phyloP scores from a whole-genome alignment of 2,113 vertebrate genomes.

The Anas platyrhynchos region DNA sequence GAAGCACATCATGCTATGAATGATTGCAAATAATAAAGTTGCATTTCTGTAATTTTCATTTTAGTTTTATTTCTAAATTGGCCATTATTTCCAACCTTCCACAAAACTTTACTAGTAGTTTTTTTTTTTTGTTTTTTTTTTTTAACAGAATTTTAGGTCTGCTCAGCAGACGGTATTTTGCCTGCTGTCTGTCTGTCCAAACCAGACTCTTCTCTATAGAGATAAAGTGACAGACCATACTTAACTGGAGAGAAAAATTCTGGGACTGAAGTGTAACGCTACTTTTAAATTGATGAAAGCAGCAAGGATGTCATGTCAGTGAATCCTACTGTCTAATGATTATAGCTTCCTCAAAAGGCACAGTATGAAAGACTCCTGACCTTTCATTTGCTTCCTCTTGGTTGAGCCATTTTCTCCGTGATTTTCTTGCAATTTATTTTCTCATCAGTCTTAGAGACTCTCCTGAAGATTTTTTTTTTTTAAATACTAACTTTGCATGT shows the following conservation, averaged over 20 bases:
- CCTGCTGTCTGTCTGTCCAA: neutral
- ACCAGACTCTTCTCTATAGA: neutral
- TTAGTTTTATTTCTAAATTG: neutral
- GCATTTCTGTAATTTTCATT: neutral
- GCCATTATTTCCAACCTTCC: neutral
- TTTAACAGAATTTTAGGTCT: neutral
- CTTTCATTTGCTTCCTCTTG: conserved; percentile 23
- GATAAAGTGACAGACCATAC: neutral
- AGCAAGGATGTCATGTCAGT: neutral
- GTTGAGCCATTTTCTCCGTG: neutral
- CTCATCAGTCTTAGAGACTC: neutral
- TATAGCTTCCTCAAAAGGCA: conserved; percentile 13
- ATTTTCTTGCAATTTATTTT: conserved; percentile 5
- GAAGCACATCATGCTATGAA: neutral
- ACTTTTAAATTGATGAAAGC: conserved; percentile 15
- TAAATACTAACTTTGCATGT: neutral
- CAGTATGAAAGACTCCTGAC: neutral
- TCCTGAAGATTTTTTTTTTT: neutral
- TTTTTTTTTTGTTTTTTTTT: no score
- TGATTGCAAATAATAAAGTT: neutral
- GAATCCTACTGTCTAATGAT: conserved; percentile 7
- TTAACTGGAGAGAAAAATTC: neutral
- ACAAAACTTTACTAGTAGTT: neutral
- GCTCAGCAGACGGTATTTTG: neutral
- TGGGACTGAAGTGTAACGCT: neutral